A percentile compares a stretch with the other conserved stretches of the same genome.
phyloP scores from a whole-genome alignment of 2,113 vertebrate genomes.

The Glaucomys volans region DNA sequence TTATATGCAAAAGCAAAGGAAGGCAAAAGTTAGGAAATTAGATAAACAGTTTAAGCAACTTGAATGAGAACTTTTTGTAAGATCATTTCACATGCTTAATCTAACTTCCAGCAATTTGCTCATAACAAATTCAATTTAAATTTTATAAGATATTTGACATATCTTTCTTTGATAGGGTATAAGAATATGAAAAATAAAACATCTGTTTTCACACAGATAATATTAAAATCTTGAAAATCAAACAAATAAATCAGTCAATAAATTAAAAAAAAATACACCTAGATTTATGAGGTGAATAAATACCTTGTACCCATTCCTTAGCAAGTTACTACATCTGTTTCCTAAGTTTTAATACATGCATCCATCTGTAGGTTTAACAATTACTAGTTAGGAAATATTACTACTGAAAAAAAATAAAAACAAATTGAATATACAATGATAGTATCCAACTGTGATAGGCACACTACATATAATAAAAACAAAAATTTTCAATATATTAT shows the following conservation, averaged over 20 bases:
- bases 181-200: neutral
- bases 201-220: neutral
- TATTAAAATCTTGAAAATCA: neutral
- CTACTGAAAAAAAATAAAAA: neutral
- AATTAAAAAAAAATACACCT: neutral
- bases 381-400: neutral
- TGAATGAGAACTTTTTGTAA: neutral
- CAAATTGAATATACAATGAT: neutral
- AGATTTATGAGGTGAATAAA: neutral
- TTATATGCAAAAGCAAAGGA: neutral
- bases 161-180: neutral
- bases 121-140: neutral
- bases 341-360: neutral
- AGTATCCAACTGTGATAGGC: neutral
- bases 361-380: neutral
- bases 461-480: neutral
- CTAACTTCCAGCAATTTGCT: neutral
- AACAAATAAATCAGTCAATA: neutral
- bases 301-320: neutral
- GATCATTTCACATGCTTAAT: neutral
- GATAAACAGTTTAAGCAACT: neutral
- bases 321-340: neutral
- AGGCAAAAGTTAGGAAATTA: neutral
- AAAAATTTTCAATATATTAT: neutral
- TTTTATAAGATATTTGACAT: neutral